phyloP scores from a whole-genome alignment of 2,888 invertebrate species.

The Dynastes grantii region DNA sequence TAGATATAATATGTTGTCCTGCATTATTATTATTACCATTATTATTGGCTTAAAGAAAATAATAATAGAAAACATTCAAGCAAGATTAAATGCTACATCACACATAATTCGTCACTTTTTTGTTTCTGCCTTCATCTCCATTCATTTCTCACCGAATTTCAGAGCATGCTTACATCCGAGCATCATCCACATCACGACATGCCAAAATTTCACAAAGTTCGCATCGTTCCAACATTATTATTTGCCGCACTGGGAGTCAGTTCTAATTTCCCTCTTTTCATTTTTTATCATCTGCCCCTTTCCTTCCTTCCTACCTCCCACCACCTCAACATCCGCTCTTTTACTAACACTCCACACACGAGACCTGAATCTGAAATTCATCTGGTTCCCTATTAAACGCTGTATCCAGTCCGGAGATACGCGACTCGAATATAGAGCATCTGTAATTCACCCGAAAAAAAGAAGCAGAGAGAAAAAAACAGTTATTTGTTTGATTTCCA shows the following conservation, averaged over 20 bases:
- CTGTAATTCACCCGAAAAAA: constrained; percentile 33
- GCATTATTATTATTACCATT: too few relatives aligned
- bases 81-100: not conserved
- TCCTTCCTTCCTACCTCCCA: not conserved
- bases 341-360: constrained; percentile 13
- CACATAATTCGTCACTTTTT: not conserved
- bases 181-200: not conserved
- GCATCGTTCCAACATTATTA: not conserved
- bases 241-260: not conserved
- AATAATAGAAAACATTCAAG: too few relatives aligned
- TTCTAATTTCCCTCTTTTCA: constrained; percentile 29
- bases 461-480: constrained; percentile 15
- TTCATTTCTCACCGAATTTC: not conserved
- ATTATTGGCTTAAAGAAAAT: too few relatives aligned
- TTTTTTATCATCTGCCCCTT: constrained; percentile 21
- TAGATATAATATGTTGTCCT: too few relatives aligned
- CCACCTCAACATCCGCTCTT: not conserved
- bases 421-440: constrained; percentile 27
- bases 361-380: constrained; percentile 39
- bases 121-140: not conserved
- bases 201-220: constrained; percentile 2
- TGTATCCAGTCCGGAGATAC: constrained; percentile 33
- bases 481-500: constrained; percentile 44
- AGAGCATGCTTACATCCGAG: not conserved
- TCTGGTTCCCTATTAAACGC: constrained; percentile 38